These are phyloP conservation scores for Plectropomus leopardus DNA, from an alignment of 2,113 vertebrate genomes.

Conservation along the genomic window DNA sequence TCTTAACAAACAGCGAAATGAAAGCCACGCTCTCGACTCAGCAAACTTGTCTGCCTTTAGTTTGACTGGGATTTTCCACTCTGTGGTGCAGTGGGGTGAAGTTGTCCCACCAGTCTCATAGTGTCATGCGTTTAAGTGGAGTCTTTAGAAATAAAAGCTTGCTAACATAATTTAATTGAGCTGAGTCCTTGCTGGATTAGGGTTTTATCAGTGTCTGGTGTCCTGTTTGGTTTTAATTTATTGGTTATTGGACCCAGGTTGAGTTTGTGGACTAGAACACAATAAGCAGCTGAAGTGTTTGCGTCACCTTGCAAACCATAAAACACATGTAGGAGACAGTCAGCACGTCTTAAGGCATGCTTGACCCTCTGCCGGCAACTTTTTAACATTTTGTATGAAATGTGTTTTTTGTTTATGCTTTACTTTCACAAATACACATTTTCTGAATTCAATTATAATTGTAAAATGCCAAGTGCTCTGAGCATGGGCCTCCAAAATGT, in stretches of 20 bases:
- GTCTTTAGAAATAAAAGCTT: constrained; percentile 27
- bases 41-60: constrained; percentile 23
- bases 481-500: too few species aligned
- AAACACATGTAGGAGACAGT: neutral
- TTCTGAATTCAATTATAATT: too few species aligned
- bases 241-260: constrained; percentile 34
- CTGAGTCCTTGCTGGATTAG: constrained; percentile 19
- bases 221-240: constrained; percentile 38
- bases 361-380: neutral
- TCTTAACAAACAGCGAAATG: constrained; percentile 50
- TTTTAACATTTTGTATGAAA: neutral
- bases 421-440: neutral
- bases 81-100: neutral
- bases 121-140: constrained; percentile 26
- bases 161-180: constrained; percentile 29
- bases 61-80: constrained; percentile 50
- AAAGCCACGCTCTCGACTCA: constrained; percentile 42
- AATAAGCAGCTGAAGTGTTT: constrained; percentile 30
- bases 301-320: neutral
- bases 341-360: neutral
- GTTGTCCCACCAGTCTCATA: constrained; percentile 19
- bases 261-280: constrained; percentile 7
- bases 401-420: neutral
- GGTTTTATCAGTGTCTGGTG: constrained; percentile 28
- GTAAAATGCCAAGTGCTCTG: too few species aligned